Conservation (phyloP, 2,797 vertebrate genomes). For the Tangara arthus region DNA sequence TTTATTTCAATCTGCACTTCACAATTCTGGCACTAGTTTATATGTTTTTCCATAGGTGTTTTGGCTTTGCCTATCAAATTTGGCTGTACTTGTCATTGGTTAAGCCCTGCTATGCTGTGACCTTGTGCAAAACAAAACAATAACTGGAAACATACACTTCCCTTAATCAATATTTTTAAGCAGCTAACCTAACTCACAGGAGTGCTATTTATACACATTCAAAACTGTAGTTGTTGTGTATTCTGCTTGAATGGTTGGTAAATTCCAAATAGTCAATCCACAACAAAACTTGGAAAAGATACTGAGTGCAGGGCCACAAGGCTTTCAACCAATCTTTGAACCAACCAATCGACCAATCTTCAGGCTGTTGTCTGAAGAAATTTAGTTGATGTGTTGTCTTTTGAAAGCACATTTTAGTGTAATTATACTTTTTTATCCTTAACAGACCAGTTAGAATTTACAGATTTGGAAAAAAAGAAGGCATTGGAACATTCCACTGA, state of each 20-base stretch:
- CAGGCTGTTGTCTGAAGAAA: constrained; percentile 28
- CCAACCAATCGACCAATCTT: too few relatives aligned
- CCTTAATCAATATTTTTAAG: not conserved
- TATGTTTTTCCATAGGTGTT: constrained; percentile 11
- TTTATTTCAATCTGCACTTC: constrained; percentile 64
- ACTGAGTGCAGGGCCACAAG: not conserved
- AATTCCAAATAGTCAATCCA: not conserved
- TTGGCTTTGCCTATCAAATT: not conserved
- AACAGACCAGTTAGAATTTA: constrained; percentile 8
- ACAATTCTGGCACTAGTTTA: constrained; percentile 40
- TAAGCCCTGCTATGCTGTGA: not conserved
- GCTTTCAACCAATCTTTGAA: not conserved
- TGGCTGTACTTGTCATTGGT: not conserved
- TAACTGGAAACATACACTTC: not conserved
- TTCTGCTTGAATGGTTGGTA: not conserved
- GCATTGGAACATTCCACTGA: not conserved
- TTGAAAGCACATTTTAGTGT: not conserved
- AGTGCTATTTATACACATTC: not conserved
- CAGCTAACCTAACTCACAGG: not conserved
- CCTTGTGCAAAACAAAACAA: not conserved
- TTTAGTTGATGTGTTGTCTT: not conserved
- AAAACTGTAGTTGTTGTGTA: not conserved
- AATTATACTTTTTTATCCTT: constrained; percentile 19
- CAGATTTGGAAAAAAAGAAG: constrained; percentile 27
- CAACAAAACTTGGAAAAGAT: not conserved